Evolutionary conservation across 2,113 vertebrate species (phyloP), one percentile per base, ranked within the genome.

Genomic region (Silurus asotus): DNA sequence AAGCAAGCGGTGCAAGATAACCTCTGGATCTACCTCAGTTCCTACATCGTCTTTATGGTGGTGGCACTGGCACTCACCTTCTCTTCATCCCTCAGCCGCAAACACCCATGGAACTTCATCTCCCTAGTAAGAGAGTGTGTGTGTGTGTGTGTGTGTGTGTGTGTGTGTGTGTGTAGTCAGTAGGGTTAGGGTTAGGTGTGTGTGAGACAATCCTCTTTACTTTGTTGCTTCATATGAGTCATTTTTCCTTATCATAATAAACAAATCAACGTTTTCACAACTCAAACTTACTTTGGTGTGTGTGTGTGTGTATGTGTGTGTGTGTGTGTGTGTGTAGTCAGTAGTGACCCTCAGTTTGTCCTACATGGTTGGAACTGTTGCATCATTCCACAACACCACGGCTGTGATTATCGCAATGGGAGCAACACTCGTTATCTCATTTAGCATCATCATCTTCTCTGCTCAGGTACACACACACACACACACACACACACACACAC

Each of bases 71-170:
- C 81, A 37, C 92, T 95, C 51, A 75, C 0, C 87, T 81, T 58
- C 83, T 92, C 61, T 77, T 87, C 88, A 28, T 89, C 89, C 81
- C 89, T 94, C 88, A 93, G 92, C 15, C 91, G 93, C 0, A 84
- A 49, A 8, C 89, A 94, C 87, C 95, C 94, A 0, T 95, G 94
- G 94, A 95, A 95, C 90, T 79, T 95, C 1, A 61, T 95, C 49
- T 92, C 84, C 6, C 92, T 95, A 93, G 95, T 95, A 85, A 53
- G 95, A 89, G 53, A 85, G 37, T 83, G 15, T 86, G 28, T 53
- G 76, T 81, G 25, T 80, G 48, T 62, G 53, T 51, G 81, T 67
- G 76, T 82, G 67, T 85, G n/a, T 81, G 11, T 80, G 61, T 82
- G 37, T 86, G n/a, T 37, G 37, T 37, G 81, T 67, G 76, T 82